Evolutionary conservation across 1,140 invertebrate genomes (phyloP).

Genomic region (Brachionus angularis): DNA sequence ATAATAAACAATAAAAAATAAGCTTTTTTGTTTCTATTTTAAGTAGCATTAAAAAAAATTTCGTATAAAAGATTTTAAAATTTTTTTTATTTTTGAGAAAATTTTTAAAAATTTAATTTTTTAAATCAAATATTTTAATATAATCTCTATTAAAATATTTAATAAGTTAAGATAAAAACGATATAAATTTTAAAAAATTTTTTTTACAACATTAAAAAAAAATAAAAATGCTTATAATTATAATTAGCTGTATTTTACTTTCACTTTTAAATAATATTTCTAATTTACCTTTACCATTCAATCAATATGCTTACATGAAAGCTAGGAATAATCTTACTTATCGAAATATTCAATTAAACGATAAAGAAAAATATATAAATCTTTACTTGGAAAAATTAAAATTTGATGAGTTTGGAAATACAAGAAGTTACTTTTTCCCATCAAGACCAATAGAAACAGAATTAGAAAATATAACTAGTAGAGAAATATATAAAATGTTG

Average conservation of each 20-base stretch:
- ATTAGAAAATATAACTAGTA: neutral
- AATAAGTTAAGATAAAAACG: too few species aligned
- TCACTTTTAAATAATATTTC: neutral
- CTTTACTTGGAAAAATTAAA: conserved; percentile 20
- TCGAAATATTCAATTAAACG: neutral
- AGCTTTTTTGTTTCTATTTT: too few species aligned
- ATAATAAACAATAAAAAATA: too few species aligned
- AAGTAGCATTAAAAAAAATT: too few species aligned
- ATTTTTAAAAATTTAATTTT: too few species aligned
- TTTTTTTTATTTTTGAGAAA: too few species aligned
- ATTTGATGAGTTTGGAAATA: conserved; percentile 15
- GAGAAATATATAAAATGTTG: conserved; percentile 27
- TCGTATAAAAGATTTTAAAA: too few species aligned
- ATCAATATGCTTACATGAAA: conserved; percentile 30
- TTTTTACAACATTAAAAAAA: neutral
- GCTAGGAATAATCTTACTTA: conserved; percentile 3
- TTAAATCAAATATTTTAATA: too few species aligned
- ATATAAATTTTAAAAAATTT: neutral
- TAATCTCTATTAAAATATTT: too few species aligned
- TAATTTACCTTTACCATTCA: neutral
- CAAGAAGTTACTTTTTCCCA: conserved; percentile 13
- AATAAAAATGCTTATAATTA: neutral
- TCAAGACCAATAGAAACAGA: conserved; percentile 29
- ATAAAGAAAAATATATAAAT: conserved; percentile 40
- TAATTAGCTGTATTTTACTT: neutral